These are phyloP conservation scores for Copidosoma aretas DNA, from an alignment of 2,888 invertebrate species.

Conservation along the genomic window DNA sequence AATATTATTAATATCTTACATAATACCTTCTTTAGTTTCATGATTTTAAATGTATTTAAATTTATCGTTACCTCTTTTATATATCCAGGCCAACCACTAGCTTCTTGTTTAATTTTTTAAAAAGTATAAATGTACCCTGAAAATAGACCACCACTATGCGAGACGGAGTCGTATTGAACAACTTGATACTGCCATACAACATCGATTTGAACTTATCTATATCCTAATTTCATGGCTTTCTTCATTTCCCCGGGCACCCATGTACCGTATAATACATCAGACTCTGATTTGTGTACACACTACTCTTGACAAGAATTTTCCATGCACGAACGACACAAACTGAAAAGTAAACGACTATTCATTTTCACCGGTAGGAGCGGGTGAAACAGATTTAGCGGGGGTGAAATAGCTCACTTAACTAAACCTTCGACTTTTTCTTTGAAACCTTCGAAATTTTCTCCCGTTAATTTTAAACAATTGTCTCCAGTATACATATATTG, in stretches of 20 bases:
- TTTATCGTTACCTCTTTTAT: constrained; percentile 6
- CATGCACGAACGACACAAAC: constrained; percentile 53
- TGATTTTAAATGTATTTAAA: constrained; percentile 10
- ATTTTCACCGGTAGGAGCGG: constrained; percentile 51
- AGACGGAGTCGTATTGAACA: constrained; percentile 42
- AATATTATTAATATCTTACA: neutral
- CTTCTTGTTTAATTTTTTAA: constrained; percentile 34
- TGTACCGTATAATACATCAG: constrained; percentile 48
- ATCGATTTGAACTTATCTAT: constrained; percentile 47
- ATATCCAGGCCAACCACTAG: constrained; percentile 28
- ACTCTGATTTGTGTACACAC: constrained; percentile 51
- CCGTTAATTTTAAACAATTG: constrained; percentile 36
- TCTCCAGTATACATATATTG: constrained; percentile 43
- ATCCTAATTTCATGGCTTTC: constrained; percentile 54
- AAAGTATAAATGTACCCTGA: constrained; percentile 34
- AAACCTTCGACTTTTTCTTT: constrained; percentile 41
- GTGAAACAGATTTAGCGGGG: constrained; percentile 46
- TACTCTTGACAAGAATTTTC: constrained; percentile 43
- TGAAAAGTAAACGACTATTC: constrained; percentile 52
- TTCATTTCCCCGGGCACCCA: constrained; percentile 55
- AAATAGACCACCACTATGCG: constrained; percentile 36
- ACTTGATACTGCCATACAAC: constrained; percentile 55
- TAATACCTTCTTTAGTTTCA: neutral
- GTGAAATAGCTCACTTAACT: constrained; percentile 44
- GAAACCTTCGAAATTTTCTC: neutral